phyloP scores from a whole-genome alignment of 2,113 vertebrate genomes.

The Thunnus thynnus region DNA sequence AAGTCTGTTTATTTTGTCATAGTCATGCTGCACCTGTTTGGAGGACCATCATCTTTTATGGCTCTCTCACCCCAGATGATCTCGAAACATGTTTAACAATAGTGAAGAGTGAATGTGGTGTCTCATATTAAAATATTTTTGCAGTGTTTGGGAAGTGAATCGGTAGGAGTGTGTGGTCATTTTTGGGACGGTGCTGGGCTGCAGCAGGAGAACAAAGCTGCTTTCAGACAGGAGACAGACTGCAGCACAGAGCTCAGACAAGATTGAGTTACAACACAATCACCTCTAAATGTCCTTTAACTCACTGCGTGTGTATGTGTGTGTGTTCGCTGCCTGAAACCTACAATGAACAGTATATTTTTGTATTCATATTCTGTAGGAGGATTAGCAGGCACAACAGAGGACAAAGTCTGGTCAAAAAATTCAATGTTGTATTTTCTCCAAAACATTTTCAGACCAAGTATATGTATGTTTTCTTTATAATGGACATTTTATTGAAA shows the following conservation, averaged over 20 bases:
- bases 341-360: background rate
- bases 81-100: background rate
- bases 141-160: too few relatives aligned
- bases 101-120: background rate
- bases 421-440: background rate
- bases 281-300: slow-evolving; percentile 73
- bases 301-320: background rate
- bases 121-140: background rate
- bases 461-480: too few relatives aligned
- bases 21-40: background rate
- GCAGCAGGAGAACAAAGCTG: slow-evolving; percentile 74
- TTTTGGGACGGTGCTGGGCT: background rate
- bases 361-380: background rate
- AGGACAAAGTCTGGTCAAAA: background rate
- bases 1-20: background rate
- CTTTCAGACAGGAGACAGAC: slow-evolving; percentile 56
- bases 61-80: background rate
- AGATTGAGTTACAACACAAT: slow-evolving; percentile 68
- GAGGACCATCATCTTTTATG: background rate
- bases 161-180: background rate
- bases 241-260: slow-evolving; percentile 30
- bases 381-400: background rate
- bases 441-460: background rate
- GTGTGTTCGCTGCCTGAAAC: slow-evolving; percentile 17
- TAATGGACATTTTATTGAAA: too few relatives aligned